phyloP scores from a whole-genome alignment of 1,140 invertebrate genomes.

The Sarcophaga bullata region DNA sequence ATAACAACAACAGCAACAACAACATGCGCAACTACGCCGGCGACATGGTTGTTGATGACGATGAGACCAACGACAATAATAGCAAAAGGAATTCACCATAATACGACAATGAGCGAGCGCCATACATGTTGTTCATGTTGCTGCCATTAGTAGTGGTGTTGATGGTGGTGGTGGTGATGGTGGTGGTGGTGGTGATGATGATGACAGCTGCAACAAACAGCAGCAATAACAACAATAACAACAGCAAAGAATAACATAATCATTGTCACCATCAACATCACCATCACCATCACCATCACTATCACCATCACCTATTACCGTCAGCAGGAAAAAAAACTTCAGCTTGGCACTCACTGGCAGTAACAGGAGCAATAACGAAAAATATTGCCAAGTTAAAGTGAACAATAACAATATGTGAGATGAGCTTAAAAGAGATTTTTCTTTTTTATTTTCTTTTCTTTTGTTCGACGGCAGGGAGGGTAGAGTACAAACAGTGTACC shows the following conservation, averaged over 20 bases:
- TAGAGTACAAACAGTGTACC: no score
- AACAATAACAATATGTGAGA: background rate
- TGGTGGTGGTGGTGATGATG: background rate
- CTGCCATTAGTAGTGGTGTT: background rate
- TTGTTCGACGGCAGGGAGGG: no score
- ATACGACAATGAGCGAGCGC: background rate
- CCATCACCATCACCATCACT: background rate
- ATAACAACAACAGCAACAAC: slow-evolving; percentile 43
- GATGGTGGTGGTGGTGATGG: background rate
- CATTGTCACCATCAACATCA: background rate
- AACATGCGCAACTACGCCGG: background rate
- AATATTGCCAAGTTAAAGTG: background rate
- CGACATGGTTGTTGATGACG: background rate
- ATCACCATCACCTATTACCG: background rate
- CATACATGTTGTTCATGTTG: background rate
- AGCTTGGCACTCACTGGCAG: no score
- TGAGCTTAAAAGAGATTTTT: no score
- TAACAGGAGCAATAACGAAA: background rate
- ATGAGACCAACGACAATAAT: background rate
- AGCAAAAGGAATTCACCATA: background rate
- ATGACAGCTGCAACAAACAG: background rate
- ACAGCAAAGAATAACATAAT: background rate
- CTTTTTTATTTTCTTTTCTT: no score
- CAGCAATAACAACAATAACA: background rate
- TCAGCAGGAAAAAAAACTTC: background rate